A percentile compares a stretch with the other conserved stretches of the same genome.
Evolutionary conservation across 2,888 invertebrate genomes (phyloP).

Genomic region (Agrochola litura): DNA sequence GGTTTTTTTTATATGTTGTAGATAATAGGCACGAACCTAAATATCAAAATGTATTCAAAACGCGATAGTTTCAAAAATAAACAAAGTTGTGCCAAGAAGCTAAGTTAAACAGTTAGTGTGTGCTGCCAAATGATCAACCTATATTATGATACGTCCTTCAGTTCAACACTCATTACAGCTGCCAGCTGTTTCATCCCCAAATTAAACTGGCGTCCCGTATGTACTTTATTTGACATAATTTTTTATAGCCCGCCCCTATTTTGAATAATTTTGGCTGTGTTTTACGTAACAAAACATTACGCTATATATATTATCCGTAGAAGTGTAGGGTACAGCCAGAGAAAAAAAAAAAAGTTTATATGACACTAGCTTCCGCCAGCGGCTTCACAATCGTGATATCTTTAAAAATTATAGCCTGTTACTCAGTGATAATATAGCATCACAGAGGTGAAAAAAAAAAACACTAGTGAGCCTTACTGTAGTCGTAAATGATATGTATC

Average conservation of each 20-base stretch:
- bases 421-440: too few species aligned
- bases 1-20: too few species aligned
- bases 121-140: constrained; percentile 44
- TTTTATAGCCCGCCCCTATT: background rate
- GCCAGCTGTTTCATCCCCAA: constrained; percentile 41
- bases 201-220: constrained; percentile 10
- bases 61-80: background rate
- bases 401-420: too few species aligned
- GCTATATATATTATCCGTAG: too few species aligned
- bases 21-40: background rate
- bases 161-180: constrained; percentile 13
- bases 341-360: too few species aligned
- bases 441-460: too few species aligned
- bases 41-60: background rate
- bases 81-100: constrained; percentile 20
- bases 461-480: too few species aligned
- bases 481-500: too few species aligned
- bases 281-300: background rate
- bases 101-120: background rate
- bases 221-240: background rate
- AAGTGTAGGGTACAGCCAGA: too few species aligned
- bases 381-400: too few species aligned
- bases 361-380: too few species aligned
- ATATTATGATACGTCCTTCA: constrained; percentile 17
- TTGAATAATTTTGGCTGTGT: background rate